A percentile compares a stretch with the other conserved stretches of the same genome.
Conservation (phyloP, 2,113 vertebrate genomes). For the Pluvialis apricaria region DNA sequence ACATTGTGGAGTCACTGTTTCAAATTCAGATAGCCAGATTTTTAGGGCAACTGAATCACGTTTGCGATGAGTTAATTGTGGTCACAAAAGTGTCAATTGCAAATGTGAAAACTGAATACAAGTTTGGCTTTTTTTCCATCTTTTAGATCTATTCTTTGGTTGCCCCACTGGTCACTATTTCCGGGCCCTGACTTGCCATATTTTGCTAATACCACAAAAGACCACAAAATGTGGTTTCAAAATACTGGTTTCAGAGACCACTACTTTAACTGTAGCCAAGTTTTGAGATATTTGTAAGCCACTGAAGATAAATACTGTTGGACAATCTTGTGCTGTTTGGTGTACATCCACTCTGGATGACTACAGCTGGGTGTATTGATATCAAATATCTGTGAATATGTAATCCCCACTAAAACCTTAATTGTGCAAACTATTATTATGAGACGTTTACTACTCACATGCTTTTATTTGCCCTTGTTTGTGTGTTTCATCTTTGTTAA, state of each 20-base stretch:
- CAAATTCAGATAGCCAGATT: not conserved
- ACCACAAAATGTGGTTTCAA: not conserved
- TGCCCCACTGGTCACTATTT: not conserved
- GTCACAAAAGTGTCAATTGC: not conserved
- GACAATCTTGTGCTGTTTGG: not conserved
- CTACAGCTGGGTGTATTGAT: not conserved
- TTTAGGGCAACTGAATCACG: not conserved
- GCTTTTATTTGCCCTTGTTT: not conserved
- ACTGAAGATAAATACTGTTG: not conserved
- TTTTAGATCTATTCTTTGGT: not conserved
- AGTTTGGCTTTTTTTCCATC: not conserved
- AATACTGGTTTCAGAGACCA: not conserved
- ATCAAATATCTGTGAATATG: not conserved
- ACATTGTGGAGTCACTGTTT: not conserved
- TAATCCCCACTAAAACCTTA: not conserved
- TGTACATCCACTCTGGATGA: not conserved
- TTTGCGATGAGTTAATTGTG: not conserved
- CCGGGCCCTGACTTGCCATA: not conserved
- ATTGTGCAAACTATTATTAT: not conserved
- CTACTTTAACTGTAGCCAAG: not conserved
- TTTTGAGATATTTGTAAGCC: not conserved
- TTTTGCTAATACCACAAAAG: not conserved
- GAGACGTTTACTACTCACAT: not conserved
- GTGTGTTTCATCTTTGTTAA: not conserved
- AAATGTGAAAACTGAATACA: not conserved